Evolutionary conservation across 2,797 vertebrate species (phyloP).

Genomic region (Spondyliosoma cantharus): DNA sequence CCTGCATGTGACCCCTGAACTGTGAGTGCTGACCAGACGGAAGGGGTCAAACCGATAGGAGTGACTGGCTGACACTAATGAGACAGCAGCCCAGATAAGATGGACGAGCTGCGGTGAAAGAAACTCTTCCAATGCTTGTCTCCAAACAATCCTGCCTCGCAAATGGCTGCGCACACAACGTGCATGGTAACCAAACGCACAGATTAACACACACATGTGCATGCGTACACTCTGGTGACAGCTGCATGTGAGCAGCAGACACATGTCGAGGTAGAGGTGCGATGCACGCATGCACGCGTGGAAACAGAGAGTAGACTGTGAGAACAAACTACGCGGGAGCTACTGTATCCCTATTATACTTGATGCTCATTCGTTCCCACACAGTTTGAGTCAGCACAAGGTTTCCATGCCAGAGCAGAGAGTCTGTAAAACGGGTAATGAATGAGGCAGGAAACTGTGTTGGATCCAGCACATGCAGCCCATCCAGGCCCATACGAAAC

Average conservation of each 20-base stretch:
- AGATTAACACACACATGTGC: slow-evolving; percentile 2
- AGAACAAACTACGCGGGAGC: slow-evolving; percentile 60
- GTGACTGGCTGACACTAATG: slow-evolving; percentile 65
- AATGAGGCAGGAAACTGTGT: slow-evolving; percentile 70
- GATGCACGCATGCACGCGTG: slow-evolving; percentile 39
- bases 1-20: slow-evolving; percentile 60
- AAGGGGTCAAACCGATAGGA: slow-evolving; percentile 53
- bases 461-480: slow-evolving; percentile 58
- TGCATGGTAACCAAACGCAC: slow-evolving; percentile 2
- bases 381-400: slow-evolving; percentile 62
- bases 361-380: slow-evolving; percentile 55
- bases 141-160: slow-evolving; percentile 11
- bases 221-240: not conserved
- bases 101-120: slow-evolving; percentile 48
- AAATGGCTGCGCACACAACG: not conserved
- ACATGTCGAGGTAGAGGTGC: slow-evolving; percentile 36
- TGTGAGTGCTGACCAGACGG: slow-evolving; percentile 29
- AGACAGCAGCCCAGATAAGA: slow-evolving; percentile 63
- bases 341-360: slow-evolving; percentile 60
- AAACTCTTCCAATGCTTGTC: slow-evolving; percentile 22
- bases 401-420: slow-evolving; percentile 65
- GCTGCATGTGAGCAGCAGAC: slow-evolving; percentile 38
- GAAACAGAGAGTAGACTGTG: slow-evolving; percentile 50
- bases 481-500: slow-evolving; percentile 59
- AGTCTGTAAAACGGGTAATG: slow-evolving; percentile 76